phyloP scores from a whole-genome alignment of 2,888 invertebrate species.

The Caenorhabditis wallacei region DNA sequence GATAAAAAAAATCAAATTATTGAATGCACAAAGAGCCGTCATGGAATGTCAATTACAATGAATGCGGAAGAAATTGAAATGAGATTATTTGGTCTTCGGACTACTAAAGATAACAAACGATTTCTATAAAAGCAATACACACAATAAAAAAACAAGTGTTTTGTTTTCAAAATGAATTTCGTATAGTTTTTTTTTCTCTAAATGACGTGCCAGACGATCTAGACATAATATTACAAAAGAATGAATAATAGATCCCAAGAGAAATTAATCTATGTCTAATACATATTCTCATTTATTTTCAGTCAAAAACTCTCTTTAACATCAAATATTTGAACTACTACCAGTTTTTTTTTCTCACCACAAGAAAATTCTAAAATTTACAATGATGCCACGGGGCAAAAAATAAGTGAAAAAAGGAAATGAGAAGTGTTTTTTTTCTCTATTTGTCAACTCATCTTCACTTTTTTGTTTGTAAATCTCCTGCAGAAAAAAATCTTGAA shows the following conservation, averaged over 20 bases:
- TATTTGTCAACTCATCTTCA: constrained; percentile 28
- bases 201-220: constrained; percentile 7
- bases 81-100: too few species aligned
- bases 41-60: too few species aligned
- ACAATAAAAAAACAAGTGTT: background rate
- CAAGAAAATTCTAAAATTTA: background rate
- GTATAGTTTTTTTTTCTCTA: constrained; percentile 2
- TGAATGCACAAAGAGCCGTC: too few species aligned
- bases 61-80: too few species aligned
- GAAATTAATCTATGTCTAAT: background rate
- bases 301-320: background rate
- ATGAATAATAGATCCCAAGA: constrained; percentile 13
- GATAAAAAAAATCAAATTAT: too few species aligned
- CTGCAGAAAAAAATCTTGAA: constrained; percentile 34
- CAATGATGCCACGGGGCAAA: constrained; percentile 11
- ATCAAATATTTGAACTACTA: background rate
- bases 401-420: background rate
- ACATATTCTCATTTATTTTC: background rate
- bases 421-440: constrained; percentile 6
- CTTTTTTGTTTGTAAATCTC: constrained; percentile 41
- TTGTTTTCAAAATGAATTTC: constrained; percentile 1
- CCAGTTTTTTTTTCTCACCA: background rate
- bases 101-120: too few species aligned
- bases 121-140: too few species aligned
- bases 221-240: background rate